Evolutionary conservation across 2,888 invertebrate species (phyloP).

Genomic region (Folsomia candida): DNA sequence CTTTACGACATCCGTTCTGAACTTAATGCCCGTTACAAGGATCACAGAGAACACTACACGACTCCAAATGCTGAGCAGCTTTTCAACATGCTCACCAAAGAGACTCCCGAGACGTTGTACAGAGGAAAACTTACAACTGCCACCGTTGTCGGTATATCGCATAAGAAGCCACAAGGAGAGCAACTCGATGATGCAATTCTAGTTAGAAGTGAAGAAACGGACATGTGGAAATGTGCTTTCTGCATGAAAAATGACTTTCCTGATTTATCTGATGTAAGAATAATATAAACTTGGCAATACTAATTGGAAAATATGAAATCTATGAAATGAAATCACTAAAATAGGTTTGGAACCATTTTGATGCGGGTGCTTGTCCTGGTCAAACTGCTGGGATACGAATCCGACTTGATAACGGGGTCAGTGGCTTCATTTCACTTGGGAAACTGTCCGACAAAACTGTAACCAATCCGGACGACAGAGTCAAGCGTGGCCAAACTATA

Average conservation of each 20-base stretch:
- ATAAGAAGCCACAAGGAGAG: conserved; percentile 85
- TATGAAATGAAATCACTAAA: too few relatives aligned
- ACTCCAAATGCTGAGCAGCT: conserved; percentile 80
- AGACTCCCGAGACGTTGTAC: conserved; percentile 89
- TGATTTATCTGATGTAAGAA: conserved; percentile 85
- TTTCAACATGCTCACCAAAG: conserved; percentile 94
- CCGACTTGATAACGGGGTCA: conserved; percentile 85
- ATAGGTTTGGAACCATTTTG: conserved; percentile 95
- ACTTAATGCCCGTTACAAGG: conserved; percentile 88
- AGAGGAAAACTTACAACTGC: conserved; percentile 83
- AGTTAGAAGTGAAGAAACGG: conserved; percentile 88
- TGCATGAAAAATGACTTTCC: conserved; percentile 94
- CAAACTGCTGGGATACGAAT: conserved; percentile 89
- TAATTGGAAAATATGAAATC: too few relatives aligned
- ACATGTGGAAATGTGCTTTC: conserved; percentile 96
- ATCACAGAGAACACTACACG: conserved; percentile 73
- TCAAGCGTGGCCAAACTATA: conserved; percentile 76
- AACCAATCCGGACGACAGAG: conserved; percentile 87
- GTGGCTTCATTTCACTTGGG: conserved; percentile 89
- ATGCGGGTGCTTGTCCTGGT: conserved; percentile 91
- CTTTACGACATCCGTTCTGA: conserved; percentile 96
- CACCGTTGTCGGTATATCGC: conserved; percentile 74
- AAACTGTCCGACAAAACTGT: conserved; percentile 88
- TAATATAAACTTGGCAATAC: too few relatives aligned
- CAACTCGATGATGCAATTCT: conserved; percentile 95